Base-by-base conservation (phyloP, 2,113 vertebrate species). In the Otis tarda region DNA sequence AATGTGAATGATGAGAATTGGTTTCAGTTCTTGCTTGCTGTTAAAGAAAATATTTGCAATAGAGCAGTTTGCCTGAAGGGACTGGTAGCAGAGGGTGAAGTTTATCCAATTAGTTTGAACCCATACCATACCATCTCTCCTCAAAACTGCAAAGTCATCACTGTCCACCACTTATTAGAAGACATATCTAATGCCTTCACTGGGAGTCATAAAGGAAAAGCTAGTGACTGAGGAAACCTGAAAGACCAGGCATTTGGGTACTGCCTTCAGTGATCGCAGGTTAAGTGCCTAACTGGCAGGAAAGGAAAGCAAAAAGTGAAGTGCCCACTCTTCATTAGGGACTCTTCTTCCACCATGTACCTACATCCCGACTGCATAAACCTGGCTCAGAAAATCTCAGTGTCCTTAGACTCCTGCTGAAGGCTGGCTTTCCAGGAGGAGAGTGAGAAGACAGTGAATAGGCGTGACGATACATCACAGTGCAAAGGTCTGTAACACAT, bases 401-500 rank as follows among this genome's bases (percentile, higher is more conserved):
- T 20, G 15, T 43, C 20, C 49, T 78, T 47, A 63, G 37, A 14
- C 10, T 59, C 30, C 31, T 50, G 5, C 57, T 1, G 0, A 49
- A 70, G 10, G 24, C 15, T 43, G 57, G 3, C 25, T 67, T 67
- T n/a, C 27, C 60, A 43, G 30, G 7, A 71, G 25, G 3, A 39
- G 16, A 64, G 33, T 7, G 11, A 25, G 33, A 55, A 47, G 28
- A 37, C 27, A 13, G 20, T 3, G 6, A 23, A 35, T 0, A 20
- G 47, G 30, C 1, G 0, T 1, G 21, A 43, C 6, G 16, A 20
- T 6, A 41, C 0, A 5, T 50, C 20, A 16, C 6, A 19, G 57
- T 0, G 10, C 35, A 11, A 30, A 79, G 20, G 50, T 47, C 77
- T 53, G 43, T 7, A 16, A 52, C 23, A 8, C 6, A 2, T 4